A percentile compares a stretch with the other conserved stretches of the same genome.
Conservation (phyloP, 2,797 vertebrate species). For the Ctenopoma kingsleyae region DNA sequence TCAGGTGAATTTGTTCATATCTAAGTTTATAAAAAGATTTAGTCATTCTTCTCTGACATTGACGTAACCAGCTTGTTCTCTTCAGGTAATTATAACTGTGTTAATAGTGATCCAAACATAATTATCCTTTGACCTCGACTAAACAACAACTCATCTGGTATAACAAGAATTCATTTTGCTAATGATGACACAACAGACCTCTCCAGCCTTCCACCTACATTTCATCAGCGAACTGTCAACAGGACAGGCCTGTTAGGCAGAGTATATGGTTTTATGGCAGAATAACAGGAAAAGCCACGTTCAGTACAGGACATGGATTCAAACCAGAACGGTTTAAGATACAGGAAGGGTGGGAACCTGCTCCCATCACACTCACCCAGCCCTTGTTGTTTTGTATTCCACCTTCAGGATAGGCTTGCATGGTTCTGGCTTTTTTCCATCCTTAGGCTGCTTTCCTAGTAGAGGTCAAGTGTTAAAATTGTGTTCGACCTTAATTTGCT, state of each 20-base stretch:
- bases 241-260: constrained; percentile 13
- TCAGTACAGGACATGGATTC: constrained; percentile 63
- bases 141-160: not conserved
- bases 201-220: constrained; percentile 3
- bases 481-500: not conserved
- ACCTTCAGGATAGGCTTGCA: constrained; percentile 99
- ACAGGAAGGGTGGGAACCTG: constrained; percentile 66
- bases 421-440: constrained; percentile 98
- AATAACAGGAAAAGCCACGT: constrained; percentile 73
- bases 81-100: constrained; percentile 1
- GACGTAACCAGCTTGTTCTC: constrained; percentile 9
- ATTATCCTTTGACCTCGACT: not conserved
- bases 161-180: not conserved
- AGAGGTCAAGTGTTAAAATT: constrained; percentile 45
- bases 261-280: constrained; percentile 14
- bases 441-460: constrained; percentile 97
- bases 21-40: constrained; percentile 6
- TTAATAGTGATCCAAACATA: not conserved
- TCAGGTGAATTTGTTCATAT: constrained; percentile 27
- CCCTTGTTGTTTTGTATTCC: constrained; percentile 97
- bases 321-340: constrained; percentile 41
- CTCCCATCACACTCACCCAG: constrained; percentile 88
- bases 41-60: constrained; percentile 38
- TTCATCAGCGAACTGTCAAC: constrained; percentile 6
- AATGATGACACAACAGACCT: constrained; percentile 8